Evolutionary conservation across 2,888 invertebrate genomes (phyloP).

Genomic region (Vesta saturnalis): DNA sequence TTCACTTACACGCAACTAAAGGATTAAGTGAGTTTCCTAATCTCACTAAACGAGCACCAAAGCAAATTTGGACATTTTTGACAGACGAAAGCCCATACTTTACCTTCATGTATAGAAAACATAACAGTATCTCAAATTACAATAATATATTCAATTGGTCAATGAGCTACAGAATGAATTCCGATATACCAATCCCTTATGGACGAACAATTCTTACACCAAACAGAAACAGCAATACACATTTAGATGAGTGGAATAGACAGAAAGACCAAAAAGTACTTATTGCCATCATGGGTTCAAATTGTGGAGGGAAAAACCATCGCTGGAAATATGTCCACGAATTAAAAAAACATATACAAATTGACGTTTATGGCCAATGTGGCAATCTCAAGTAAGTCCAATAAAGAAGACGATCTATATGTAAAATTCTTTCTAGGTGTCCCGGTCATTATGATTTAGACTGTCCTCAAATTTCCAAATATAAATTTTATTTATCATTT

Average conservation of each 20-base stretch:
- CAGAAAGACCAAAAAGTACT: slow-evolving; percentile 63
- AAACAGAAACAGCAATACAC: slow-evolving; percentile 6
- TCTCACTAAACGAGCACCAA: slow-evolving; percentile 52
- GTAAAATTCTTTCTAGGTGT: slow-evolving; percentile 63
- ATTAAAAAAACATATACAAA: slow-evolving; percentile 68
- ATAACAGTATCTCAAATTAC: neutral
- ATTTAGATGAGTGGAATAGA: slow-evolving; percentile 51
- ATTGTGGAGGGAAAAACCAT: slow-evolving; percentile 65
- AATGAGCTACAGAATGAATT: slow-evolving; percentile 63
- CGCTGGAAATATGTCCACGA: slow-evolving; percentile 67
- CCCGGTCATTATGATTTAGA: slow-evolving; percentile 71
- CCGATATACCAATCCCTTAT: slow-evolving; percentile 75
- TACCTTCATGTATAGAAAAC: slow-evolving; percentile 49
- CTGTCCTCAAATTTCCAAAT: slow-evolving; percentile 67
- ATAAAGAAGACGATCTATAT: neutral
- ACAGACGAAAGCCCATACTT: slow-evolving; percentile 74
- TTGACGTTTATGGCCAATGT: slow-evolving; percentile 69
- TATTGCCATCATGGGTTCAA: slow-evolving; percentile 68
- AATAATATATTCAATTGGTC: slow-evolving; percentile 3
- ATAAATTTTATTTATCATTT: slow-evolving; percentile 76
- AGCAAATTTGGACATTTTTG: slow-evolving; percentile 76
- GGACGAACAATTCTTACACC: slow-evolving; percentile 65
- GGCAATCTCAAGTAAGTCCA: slow-evolving; percentile 56
- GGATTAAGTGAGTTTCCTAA: slow-evolving; percentile 65
- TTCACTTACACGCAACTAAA: slow-evolving; percentile 67